Conservation (phyloP, 2,888 invertebrate species). For the Nomada goodeniana region DNA sequence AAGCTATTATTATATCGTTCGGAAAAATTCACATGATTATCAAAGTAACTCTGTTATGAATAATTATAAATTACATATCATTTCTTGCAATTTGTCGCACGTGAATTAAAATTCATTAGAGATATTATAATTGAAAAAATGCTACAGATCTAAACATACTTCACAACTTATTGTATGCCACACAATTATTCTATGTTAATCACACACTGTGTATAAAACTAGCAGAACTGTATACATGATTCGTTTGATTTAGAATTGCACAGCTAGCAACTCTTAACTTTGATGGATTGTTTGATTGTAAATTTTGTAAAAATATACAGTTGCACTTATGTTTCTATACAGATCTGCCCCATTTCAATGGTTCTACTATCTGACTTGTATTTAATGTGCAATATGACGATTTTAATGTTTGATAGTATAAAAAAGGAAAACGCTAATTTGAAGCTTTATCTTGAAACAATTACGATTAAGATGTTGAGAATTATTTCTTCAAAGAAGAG, state of each 20-base stretch:
- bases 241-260: constrained; percentile 39
- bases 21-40: constrained; percentile 18
- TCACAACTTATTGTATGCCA: constrained; percentile 44
- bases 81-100: no score
- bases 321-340: constrained; percentile 45
- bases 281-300: constrained; percentile 37
- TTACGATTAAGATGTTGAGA: background rate
- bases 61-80: background rate
- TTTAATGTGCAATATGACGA: constrained; percentile 27
- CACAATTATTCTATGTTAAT: constrained; percentile 42
- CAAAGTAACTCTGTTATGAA: background rate
- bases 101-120: constrained; percentile 11
- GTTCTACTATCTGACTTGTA: constrained; percentile 29
- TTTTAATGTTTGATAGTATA: constrained; percentile 36
- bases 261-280: constrained; percentile 36
- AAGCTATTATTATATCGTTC: background rate
- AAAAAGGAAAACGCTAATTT: constrained; percentile 23
- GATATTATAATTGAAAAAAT: constrained; percentile 26
- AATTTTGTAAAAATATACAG: constrained; percentile 51
- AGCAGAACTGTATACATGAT: constrained; percentile 54
- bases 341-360: constrained; percentile 30
- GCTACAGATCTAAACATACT: constrained; percentile 51
- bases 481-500: background rate
- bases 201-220: constrained; percentile 55
- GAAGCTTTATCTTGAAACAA: constrained; percentile 7